Evolutionary conservation across 1,140 invertebrate genomes (phyloP).

Genomic region (Bilobella aurantiaca): DNA sequence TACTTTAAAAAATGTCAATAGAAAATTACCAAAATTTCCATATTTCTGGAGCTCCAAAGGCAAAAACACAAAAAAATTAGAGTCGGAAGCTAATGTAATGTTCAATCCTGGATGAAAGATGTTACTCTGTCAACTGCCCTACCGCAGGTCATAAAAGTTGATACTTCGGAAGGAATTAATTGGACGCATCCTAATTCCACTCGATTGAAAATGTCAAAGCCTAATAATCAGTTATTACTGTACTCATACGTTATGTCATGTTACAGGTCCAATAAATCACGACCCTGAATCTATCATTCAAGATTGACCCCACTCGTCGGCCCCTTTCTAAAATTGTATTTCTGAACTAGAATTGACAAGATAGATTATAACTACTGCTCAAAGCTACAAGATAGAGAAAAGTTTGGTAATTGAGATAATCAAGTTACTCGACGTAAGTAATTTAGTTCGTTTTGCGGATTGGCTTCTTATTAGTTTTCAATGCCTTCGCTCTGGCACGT

Average conservation of each 20-base stretch:
- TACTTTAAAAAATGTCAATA: not conserved
- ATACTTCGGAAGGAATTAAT: not conserved
- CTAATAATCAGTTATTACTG: not conserved
- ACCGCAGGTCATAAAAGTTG: no score
- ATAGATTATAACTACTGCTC: not conserved
- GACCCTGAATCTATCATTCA: no score
- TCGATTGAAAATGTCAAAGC: not conserved
- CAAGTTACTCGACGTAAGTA: not conserved
- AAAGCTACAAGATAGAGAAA: not conserved
- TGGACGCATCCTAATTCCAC: constrained; percentile 2
- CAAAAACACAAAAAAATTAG: no score
- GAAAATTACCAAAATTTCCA: not conserved
- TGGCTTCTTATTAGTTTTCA: constrained; percentile 35
- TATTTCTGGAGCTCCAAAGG: not conserved
- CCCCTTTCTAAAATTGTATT: no score
- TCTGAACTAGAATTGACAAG: no score
- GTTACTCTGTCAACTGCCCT: not conserved
- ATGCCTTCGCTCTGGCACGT: constrained; percentile 51
- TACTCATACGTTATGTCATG: no score
- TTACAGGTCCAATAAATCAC: no score
- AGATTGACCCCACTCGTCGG: no score
- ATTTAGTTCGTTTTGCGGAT: constrained; percentile 5
- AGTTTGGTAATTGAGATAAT: not conserved
- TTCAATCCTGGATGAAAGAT: not conserved
- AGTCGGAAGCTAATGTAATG: no score